Conservation (phyloP, 2,888 invertebrate species). For the Drosophila paracracens region DNA sequence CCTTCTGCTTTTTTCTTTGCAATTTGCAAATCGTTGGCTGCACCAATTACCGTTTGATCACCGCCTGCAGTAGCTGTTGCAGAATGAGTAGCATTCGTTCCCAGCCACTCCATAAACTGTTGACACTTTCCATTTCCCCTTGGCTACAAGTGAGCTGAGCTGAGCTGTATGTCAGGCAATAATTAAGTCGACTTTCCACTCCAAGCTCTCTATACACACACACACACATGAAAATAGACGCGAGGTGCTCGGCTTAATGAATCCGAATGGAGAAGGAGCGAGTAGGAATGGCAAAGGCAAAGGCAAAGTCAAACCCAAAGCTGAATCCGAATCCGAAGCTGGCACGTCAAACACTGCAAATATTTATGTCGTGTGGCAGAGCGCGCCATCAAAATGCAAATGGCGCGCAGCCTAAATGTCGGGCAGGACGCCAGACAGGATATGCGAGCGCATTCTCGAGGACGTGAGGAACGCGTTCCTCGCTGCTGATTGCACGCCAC, state of each 20-base stretch:
- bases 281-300: constrained; percentile 21
- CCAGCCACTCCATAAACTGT: constrained; percentile 66
- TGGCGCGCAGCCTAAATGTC: constrained; percentile 67
- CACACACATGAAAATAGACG: constrained; percentile 21
- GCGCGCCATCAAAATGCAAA: constrained; percentile 76
- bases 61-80: constrained; percentile 8
- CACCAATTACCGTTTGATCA: constrained; percentile 76
- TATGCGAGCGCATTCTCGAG: constrained; percentile 18
- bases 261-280: constrained; percentile 49
- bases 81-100: neutral
- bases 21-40: constrained; percentile 74
- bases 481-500: constrained; percentile 55
- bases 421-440: constrained; percentile 25
- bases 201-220: constrained; percentile 42
- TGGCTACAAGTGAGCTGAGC: constrained; percentile 18
- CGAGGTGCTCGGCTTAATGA: constrained; percentile 73
- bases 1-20: constrained; percentile 42
- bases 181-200: constrained; percentile 62
- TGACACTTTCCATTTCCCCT: constrained; percentile 59
- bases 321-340: constrained; percentile 43
- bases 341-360: constrained; percentile 79
- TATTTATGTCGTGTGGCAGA: constrained; percentile 70
- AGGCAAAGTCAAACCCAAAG: constrained; percentile 19
- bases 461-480: constrained; percentile 35
- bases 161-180: constrained; percentile 56